Percentiles rank a stretch among this genome's conserved stretches.
These are phyloP conservation scores for Arnoldichthys spilopterus DNA, from an alignment of 2,797 vertebrate genomes.

Conservation along the genomic window DNA sequence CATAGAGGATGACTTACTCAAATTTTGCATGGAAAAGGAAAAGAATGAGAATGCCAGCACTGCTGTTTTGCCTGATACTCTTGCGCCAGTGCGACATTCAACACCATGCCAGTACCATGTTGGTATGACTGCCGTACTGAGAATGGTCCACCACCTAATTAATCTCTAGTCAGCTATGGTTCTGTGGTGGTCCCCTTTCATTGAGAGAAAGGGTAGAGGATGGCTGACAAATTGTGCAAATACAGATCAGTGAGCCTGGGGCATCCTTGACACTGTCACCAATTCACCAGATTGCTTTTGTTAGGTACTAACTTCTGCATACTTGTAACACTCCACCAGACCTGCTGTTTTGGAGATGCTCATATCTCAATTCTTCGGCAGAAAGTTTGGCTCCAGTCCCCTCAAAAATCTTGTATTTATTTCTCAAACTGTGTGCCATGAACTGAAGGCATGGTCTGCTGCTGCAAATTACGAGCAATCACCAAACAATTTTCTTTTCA, in stretches of 20 bases:
- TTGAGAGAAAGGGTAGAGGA: not conserved
- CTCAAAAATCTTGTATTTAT: not conserved
- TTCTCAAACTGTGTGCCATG: not conserved
- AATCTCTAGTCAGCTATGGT: not conserved
- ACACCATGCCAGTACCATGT: too few relatives aligned
- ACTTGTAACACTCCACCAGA: not conserved
- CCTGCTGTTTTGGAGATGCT: not conserved
- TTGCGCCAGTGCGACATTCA: too few relatives aligned
- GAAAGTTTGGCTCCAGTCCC: not conserved
- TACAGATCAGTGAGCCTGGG: too few relatives aligned
- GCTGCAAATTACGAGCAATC: conserved; percentile 40
- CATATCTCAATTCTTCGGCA: not conserved
- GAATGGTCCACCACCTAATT: not conserved
- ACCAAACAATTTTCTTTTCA: conserved; percentile 44
- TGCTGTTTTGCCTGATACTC: too few relatives aligned
- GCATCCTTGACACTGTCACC: too few relatives aligned
- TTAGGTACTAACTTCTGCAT: too few relatives aligned
- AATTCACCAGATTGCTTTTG: too few relatives aligned
- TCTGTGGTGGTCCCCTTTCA: not conserved
- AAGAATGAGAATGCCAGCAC: too few relatives aligned
- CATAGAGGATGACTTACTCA: too few relatives aligned
- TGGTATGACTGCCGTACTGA: not conserved
- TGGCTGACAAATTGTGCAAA: too few relatives aligned
- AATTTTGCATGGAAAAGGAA: too few relatives aligned
- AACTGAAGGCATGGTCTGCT: not conserved